Evolutionary conservation across 2,113 vertebrate species (phyloP).

Genomic region (Sinocyclocheilus grahami): DNA sequence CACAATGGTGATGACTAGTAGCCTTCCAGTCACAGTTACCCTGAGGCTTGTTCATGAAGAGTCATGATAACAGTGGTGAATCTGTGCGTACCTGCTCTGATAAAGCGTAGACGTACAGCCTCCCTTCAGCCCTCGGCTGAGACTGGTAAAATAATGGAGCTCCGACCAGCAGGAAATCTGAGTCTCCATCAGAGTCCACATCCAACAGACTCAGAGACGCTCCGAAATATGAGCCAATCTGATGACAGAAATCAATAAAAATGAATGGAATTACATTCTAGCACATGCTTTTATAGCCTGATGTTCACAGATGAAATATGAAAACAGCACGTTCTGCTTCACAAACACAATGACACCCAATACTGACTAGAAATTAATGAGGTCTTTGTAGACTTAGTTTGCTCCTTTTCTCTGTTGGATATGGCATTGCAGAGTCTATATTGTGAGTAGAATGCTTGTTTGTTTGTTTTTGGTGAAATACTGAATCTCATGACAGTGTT

Average conservation of each 20-base stretch:
- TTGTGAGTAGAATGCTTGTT: too few species aligned
- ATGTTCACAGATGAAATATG: neutral
- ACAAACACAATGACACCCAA: too few species aligned
- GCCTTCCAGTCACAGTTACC: neutral
- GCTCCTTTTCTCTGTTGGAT: too few species aligned
- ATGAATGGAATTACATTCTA: neutral
- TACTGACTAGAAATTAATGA: too few species aligned
- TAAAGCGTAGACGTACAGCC: constrained; percentile 74
- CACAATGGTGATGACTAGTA: neutral
- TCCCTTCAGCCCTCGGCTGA: constrained; percentile 73
- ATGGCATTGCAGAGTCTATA: too few species aligned
- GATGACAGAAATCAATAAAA: constrained; percentile 12
- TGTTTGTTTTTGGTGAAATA: too few species aligned
- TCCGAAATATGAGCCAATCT: constrained; percentile 89
- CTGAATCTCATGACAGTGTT: too few species aligned
- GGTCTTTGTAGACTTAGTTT: too few species aligned
- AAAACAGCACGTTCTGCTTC: too few species aligned
- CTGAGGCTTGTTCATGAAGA: too few species aligned
- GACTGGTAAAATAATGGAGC: constrained; percentile 75
- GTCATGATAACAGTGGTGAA: neutral
- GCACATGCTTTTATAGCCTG: neutral
- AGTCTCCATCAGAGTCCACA: constrained; percentile 72
- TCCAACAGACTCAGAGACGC: constrained; percentile 80
- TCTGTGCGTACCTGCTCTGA: constrained; percentile 68
- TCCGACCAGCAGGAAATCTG: constrained; percentile 83